Base-by-base conservation (phyloP, 23 tunicate species). In the Clavelina lepadiformis region DNA sequence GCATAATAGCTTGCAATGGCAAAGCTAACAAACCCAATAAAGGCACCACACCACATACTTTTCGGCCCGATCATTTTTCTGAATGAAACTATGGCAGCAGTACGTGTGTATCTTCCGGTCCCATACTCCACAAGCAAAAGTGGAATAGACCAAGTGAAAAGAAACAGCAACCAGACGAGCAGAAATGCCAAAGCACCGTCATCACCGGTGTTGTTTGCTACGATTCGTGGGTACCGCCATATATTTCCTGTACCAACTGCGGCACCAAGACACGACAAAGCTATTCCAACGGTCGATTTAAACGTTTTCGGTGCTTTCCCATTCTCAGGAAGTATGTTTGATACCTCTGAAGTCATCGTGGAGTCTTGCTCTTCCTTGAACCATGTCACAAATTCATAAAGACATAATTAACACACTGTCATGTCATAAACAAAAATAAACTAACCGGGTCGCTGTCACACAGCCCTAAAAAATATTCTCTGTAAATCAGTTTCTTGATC, bases 221-320 rank as follows among this genome's bases (percentile, higher is more conserved):
- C 81, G 24, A 86, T 86, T 5, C 95, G 69, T 0, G 95, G 95
- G 58, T 77, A 86, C 35, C 95, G 46, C 95, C 95, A 86, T 1
- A 86, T 86, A 38, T 86, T 86, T 26, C 95, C 95, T 56, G 95
- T 86, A 15, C 95, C 95, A 22, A 86, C 95, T 0, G 95, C 95
- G 57, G 95, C 80, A 15, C 95, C 95, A 28, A 86, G 80, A 44
- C 85, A 77, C 11, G 95, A 69, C 20, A 86, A 73, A 1, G 81
- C 81, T 46, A 83, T 58, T 5, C 91, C 91, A 31, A 83, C 32
- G 19, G 80, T 74, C 7, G 91, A 74, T 38, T 83, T 83, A 62
- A 83, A 83, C n/a, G 91, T 74, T 28, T 83, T 83, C n/a, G 79
- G 45, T 6, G 80, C 58, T 46, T 81, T 81, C 8, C n/a, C 74